Conservation (phyloP, 2,797 vertebrate species). For the Semaprochilodus insignis region DNA sequence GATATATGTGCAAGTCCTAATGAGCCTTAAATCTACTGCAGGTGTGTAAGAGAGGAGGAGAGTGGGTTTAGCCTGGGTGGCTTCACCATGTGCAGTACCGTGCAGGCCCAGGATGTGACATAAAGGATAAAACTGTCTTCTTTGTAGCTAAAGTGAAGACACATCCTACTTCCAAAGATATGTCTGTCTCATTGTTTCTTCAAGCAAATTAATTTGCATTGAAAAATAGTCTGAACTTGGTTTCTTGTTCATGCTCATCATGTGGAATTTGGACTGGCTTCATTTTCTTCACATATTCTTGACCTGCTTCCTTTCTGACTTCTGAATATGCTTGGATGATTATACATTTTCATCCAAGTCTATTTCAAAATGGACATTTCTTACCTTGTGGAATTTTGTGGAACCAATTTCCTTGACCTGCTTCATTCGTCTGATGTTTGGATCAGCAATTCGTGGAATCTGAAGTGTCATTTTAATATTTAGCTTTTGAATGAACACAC, state of each 20-base stretch:
- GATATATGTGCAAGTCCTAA: too few relatives aligned
- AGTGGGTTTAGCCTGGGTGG: too few relatives aligned
- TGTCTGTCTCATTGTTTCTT: not conserved
- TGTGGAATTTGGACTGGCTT: slow-evolving; percentile 1
- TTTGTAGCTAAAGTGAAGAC: not conserved
- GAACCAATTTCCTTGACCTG: not conserved
- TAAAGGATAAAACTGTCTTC: too few relatives aligned
- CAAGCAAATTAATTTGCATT: not conserved
- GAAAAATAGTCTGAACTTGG: not conserved
- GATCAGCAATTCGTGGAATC: not conserved
- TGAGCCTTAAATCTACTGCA: too few relatives aligned
- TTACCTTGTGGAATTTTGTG: not conserved
- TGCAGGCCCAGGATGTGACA: too few relatives aligned
- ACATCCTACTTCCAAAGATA: not conserved
- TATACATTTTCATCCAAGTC: not conserved
- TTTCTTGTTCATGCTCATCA: not conserved
- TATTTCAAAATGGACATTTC: not conserved
- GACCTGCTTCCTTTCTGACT: not conserved
- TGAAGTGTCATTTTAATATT: not conserved
- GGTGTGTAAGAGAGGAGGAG: too few relatives aligned
- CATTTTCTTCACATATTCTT: not conserved
- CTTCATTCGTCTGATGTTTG: not conserved
- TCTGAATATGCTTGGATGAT: not conserved
- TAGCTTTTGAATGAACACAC: not conserved
- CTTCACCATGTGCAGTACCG: too few relatives aligned